Base-by-base conservation (phyloP, 2,888 invertebrate genomes). In the Elegia similella region DNA sequence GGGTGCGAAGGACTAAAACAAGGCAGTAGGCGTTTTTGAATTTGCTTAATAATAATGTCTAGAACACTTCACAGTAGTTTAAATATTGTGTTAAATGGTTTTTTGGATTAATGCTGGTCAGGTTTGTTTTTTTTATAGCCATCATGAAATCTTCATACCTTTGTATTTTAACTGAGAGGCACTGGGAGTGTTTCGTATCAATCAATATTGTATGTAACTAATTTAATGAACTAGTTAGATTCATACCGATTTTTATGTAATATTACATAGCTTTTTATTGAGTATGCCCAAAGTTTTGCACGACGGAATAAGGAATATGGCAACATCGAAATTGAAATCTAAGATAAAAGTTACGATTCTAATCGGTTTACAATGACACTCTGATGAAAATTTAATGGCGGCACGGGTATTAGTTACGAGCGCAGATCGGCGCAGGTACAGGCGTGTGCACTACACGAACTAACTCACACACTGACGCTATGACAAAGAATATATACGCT, bases 11-110 rank as follows among this genome's bases (percentile, higher is more conserved):
- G 46, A 32, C 7, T 17, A 30, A 42, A 52, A 42, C 12, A 7
- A 42, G 53, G 55, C 55, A 55, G 55, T 55, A 47, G 38, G 55
- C 15, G 13, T 55, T 29, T 47, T 5, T 23, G 44, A 55, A 55
- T 47, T 38, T 47, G 42, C 53, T 42, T 42, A 23, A 23, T 46
- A 23, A 17, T 12, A 30, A 42, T 53, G 12, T 53, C 29, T 53
- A 42, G 52, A 29, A 42, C 53, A 46, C 17, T 46, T 10, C 23
- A 17, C 17, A 43, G 53, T 29, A 23, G 30, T 29, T 42, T 15
- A 15, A 17, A 8, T 10, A 34, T 48, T 23, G 2, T 53, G 42
- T 53, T 30, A 12, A 53, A 30, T 10, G 23, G 42, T n/a, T 42
- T 53, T 29, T 13, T 23, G 42, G 53, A 6, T 30, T 13, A 15